Conservation (phyloP, 2,797 vertebrate species). For the Limnodromus scolopaceus region DNA sequence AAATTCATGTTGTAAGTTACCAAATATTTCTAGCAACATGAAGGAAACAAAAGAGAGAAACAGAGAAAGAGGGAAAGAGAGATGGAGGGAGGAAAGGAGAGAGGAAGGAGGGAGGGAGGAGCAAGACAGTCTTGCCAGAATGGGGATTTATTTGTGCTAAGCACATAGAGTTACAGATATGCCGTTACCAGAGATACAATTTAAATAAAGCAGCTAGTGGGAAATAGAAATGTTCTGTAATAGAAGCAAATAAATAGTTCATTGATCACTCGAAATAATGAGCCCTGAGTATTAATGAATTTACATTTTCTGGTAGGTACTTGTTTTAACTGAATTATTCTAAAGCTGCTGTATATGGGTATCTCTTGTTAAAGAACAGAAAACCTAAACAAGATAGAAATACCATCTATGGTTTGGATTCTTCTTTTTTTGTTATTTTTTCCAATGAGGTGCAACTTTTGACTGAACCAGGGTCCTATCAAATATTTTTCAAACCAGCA, state of each 20-base stretch:
- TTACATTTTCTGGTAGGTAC: background rate
- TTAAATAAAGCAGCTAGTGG: background rate
- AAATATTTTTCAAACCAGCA: background rate
- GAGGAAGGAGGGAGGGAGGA: background rate
- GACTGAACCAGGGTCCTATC: background rate
- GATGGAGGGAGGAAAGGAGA: background rate
- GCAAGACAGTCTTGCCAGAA: background rate
- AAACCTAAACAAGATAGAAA: background rate
- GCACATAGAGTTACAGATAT: background rate
- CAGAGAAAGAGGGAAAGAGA: background rate
- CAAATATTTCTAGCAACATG: background rate
- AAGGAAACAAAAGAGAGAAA: background rate
- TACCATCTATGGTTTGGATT: background rate
- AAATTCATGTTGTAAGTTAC: background rate
- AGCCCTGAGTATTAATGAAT: background rate
- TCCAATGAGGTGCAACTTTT: background rate
- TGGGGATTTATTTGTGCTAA: background rate
- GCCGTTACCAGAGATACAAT: background rate
- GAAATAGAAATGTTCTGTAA: background rate
- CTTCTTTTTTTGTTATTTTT: background rate
- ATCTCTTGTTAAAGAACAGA: background rate
- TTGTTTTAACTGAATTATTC: background rate
- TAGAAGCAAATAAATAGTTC: background rate
- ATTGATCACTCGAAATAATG: background rate
- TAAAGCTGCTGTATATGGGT: fast-evolving